Percentiles rank a stretch among this genome's conserved stretches.
Evolutionary conservation across 2,888 invertebrate species (phyloP).

Genomic region (Lasius platythorax): DNA sequence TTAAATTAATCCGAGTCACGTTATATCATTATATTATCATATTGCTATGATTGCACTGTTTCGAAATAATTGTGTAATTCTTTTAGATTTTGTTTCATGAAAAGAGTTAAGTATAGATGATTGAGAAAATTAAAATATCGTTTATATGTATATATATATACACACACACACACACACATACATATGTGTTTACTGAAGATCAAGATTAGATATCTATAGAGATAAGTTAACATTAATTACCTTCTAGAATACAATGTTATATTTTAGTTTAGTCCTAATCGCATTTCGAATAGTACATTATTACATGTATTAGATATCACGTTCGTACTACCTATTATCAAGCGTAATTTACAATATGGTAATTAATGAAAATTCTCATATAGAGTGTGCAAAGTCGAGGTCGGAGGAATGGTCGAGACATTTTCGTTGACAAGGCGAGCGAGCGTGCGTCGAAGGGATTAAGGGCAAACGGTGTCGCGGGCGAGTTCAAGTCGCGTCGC

Average conservation of each 20-base stretch:
- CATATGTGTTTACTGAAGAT: neutral
- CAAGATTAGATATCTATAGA: neutral
- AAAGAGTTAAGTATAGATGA: neutral
- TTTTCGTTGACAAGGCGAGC: neutral
- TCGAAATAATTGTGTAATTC: neutral
- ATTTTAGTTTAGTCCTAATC: neutral
- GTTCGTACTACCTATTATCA: neutral
- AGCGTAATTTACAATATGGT: neutral
- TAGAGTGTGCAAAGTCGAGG: constrained; percentile 11
- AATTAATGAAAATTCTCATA: neutral
- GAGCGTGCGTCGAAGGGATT: neutral
- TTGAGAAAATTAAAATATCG: neutral
- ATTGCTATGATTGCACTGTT: neutral
- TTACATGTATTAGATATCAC: neutral
- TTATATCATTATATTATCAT: neutral
- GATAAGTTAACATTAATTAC: neutral
- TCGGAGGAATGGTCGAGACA: neutral
- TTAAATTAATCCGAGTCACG: neutral
- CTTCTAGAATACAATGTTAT: neutral
- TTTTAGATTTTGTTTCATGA: neutral
- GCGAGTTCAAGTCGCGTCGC: constrained; percentile 37
- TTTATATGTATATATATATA: neutral
- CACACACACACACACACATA: neutral
- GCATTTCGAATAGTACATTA: neutral
- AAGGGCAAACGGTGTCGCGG: constrained; percentile 16